Percentiles rank a stretch among this genome's conserved stretches.
phyloP scores from a whole-genome alignment of 2,797 vertebrate species.

The Clarias laeviceps region DNA sequence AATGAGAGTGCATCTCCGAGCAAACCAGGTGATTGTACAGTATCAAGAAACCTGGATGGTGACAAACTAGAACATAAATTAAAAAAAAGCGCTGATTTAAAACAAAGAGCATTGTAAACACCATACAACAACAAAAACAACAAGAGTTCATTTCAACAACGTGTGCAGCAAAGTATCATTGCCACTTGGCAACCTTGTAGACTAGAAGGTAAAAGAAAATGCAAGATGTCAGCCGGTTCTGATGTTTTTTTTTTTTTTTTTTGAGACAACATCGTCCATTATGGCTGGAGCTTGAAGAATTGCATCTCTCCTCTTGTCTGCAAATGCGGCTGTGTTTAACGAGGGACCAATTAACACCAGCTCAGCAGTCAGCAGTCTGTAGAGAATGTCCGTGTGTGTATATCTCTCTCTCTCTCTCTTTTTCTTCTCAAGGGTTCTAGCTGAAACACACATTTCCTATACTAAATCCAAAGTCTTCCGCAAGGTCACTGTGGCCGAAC shows the following conservation, averaged over 20 bases:
- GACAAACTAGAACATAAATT: conserved; percentile 26
- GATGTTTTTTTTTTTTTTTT: conserved; percentile 17
- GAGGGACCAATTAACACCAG: conserved; percentile 35
- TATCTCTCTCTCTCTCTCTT: background rate
- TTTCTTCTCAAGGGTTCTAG: conserved; percentile 59
- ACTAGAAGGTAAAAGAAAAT: conserved; percentile 32
- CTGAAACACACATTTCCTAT: conserved; percentile 83
- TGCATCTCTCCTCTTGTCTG: conserved; percentile 31
- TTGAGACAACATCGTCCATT: background rate
- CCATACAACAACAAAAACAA: conserved; percentile 50
- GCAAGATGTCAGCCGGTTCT: conserved; percentile 18
- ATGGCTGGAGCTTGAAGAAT: conserved; percentile 34
- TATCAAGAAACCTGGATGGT: conserved; percentile 30
- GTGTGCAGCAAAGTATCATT: conserved; percentile 37
- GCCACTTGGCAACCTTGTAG: conserved; percentile 32
- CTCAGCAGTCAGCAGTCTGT: conserved; percentile 40
- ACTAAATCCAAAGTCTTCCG: conserved; percentile 79
- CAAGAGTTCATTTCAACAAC: conserved; percentile 36
- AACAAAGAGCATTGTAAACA: conserved; percentile 59
- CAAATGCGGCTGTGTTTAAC: conserved; percentile 24
- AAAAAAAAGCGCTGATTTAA: conserved; percentile 59
- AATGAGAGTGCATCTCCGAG: conserved; percentile 20
- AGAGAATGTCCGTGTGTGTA: conserved; percentile 5
- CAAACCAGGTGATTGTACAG: conserved; percentile 32
- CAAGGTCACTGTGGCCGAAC: conserved; percentile 70